A percentile compares a stretch with the other conserved stretches of the same genome.
These are phyloP conservation scores for Threskiornis aethiopicus DNA, from an alignment of 2,797 vertebrate genomes.

Conservation along the genomic window DNA sequence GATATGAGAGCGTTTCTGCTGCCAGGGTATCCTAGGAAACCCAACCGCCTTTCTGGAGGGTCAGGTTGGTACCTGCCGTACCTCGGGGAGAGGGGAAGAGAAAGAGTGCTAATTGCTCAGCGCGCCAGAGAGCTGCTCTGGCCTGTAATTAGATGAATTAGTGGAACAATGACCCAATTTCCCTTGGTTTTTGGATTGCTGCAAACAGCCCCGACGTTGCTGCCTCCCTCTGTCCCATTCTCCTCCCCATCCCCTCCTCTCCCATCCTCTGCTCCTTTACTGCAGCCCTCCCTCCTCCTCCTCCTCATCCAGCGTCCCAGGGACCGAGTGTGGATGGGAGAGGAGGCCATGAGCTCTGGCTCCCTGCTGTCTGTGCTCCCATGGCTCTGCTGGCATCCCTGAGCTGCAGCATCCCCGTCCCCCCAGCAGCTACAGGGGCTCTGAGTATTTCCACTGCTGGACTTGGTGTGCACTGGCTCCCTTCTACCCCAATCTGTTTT, in stretches of 20 bases:
- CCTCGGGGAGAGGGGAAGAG: constrained; percentile 26
- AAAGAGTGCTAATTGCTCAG: constrained; percentile 60
- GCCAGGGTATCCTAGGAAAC: constrained; percentile 73
- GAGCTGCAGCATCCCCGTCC: neutral
- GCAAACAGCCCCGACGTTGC: neutral
- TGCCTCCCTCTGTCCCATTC: neutral
- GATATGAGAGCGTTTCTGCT: constrained; percentile 4
- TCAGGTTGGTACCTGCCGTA: constrained; percentile 23
- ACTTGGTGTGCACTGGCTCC: neutral
- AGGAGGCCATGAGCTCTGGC: neutral
- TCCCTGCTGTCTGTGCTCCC: fast-evolving
- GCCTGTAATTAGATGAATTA: constrained; percentile 71
- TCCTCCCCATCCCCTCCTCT: neutral
- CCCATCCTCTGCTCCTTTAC: neutral
- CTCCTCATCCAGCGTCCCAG: neutral
- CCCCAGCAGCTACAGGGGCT: neutral
- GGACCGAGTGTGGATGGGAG: neutral
- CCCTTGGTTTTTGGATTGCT: constrained; percentile 16
- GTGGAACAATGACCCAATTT: constrained; percentile 65
- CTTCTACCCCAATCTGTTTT: constrained; percentile 15
- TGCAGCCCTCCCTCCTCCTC: neutral
- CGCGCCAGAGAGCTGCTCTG: constrained; percentile 35
- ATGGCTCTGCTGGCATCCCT: neutral
- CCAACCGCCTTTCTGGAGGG: constrained; percentile 36
- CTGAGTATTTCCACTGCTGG: neutral